Conservation (phyloP, 2,113 vertebrate species). For the Plestiodon gilberti region DNA sequence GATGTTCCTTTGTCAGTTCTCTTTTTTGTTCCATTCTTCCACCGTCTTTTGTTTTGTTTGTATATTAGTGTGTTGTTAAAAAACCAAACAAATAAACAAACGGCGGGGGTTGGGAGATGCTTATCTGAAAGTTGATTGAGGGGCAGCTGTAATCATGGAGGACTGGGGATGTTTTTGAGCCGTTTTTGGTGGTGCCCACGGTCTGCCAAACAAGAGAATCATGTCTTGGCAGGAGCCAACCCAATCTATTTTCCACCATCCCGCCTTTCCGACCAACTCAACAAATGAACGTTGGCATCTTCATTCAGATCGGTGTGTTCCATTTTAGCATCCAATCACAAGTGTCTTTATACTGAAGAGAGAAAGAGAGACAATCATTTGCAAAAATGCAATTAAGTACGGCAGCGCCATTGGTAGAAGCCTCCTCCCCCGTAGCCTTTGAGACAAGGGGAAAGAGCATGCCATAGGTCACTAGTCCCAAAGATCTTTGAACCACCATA, state of each 20-base stretch:
- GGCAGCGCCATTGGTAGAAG: background rate
- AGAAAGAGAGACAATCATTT: slow-evolving; percentile 76
- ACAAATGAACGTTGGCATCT: background rate
- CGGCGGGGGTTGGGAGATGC: rapidly evolving
- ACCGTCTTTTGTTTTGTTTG: slow-evolving; percentile 13
- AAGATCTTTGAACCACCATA: rapidly evolving
- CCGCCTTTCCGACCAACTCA: background rate
- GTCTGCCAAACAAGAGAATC: background rate
- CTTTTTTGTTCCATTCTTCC: background rate
- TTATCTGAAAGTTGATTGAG: background rate
- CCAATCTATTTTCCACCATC: rapidly evolving
- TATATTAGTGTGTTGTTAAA: background rate
- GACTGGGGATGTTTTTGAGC: rapidly evolving
- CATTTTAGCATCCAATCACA: slow-evolving; percentile 50
- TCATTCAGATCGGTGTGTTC: slow-evolving; percentile 1
- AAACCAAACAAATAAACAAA: background rate
- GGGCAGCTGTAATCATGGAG: background rate
- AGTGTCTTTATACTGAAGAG: slow-evolving; percentile 65
- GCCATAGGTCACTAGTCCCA: background rate
- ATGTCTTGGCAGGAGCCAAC: rapidly evolving
- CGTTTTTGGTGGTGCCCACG: background rate
- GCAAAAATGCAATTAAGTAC: background rate
- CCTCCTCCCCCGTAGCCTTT: slow-evolving; percentile 10
- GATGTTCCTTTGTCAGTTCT: slow-evolving; percentile 10
- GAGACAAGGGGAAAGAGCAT: slow-evolving; percentile 26